Evolutionary conservation across 2,888 invertebrate genomes (phyloP), one percentile per base, ranked within the genome.

Genomic region (Unio delphinus): DNA sequence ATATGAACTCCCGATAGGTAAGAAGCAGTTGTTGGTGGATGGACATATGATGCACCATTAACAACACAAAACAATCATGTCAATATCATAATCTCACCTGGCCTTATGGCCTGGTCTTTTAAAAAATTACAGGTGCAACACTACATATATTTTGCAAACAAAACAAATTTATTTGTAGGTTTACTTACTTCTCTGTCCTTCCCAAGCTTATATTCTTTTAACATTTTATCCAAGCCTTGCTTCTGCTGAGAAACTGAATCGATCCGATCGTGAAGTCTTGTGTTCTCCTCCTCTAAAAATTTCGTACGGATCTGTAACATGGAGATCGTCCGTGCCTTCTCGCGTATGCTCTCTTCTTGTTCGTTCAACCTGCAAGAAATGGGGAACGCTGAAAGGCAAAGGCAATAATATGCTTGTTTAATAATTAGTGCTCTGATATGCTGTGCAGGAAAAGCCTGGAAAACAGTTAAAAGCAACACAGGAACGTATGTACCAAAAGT

Each of bases 201-300:
- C 55, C 84, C 84, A 5, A 80, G 68, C 73, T 85, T 86, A 61
- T 82, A 81, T 62, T 85, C 86, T 72, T 84, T 85, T 17, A 87
- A 68, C 23, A 84, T 67, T 65, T 83, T 84, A 80, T 87, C 87
- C 67, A 87, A 72, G 63, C 80, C 80, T 69, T 83, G 82, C 80
- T 87, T 86, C 78, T 88, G 87, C 58, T 82, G 81, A n/a, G 74
- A 78, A 20, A 85, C 74, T 56, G 81, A 78, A 72, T 87, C 85
- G 28, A 87, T 77, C 11, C 83, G 79, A 60, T 84, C 83, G 78
- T 86, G 88, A 34, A 87, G 76, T 18, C 83, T 78, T n/a, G 78
- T 70, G 77, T 87, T 88, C 80, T 88, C 88, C 55, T 87, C 88
- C 68, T 88, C 88, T 68, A 87, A 76, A 74, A 83, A 88, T 67